A percentile compares a stretch with the other conserved stretches of the same genome.
These are phyloP conservation scores for Bostrychus sinensis DNA, from an alignment of 2,113 vertebrate genomes.

Conservation along the genomic window DNA sequence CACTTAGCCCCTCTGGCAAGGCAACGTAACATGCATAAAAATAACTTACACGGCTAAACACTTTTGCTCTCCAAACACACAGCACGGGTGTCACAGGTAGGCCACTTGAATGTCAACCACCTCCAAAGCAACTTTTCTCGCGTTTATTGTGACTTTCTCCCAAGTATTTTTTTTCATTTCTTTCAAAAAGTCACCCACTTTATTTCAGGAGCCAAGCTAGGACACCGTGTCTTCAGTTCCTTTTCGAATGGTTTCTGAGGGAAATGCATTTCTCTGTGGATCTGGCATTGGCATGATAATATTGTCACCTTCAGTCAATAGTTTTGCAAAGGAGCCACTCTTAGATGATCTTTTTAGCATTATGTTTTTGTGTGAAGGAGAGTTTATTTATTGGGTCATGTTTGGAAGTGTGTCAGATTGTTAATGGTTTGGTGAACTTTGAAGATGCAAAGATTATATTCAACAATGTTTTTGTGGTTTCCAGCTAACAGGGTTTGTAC, in stretches of 20 bases:
- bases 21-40: conserved; percentile 77
- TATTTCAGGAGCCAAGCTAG: conserved; percentile 17
- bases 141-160: conserved; percentile 36
- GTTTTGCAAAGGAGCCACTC: conserved; percentile 40
- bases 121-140: conserved; percentile 47
- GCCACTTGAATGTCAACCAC: conserved; percentile 63
- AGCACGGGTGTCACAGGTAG: conserved; percentile 42
- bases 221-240: conserved; percentile 55
- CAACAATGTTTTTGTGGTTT: too few relatives aligned
- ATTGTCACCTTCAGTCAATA: conserved; percentile 74
- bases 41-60: conserved; percentile 79
- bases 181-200: conserved; percentile 34
- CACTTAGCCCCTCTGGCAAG: conserved; percentile 77
- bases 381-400: conserved; percentile 63
- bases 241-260: conserved; percentile 46
- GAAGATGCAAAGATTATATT: too few relatives aligned
- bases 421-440: conserved; percentile 65
- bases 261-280: conserved; percentile 57
- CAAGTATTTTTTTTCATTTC: conserved; percentile 23
- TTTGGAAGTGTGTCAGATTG: conserved; percentile 68
- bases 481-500: too few relatives aligned
- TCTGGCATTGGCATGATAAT: conserved; percentile 61
- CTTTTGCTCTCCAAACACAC: conserved; percentile 75
- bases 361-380: conserved; percentile 68
- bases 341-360: conserved; percentile 47